These are phyloP conservation scores for Hippocampus guttulatus DNA, from an alignment of 2,113 vertebrate genomes.

Conservation along the genomic window DNA sequence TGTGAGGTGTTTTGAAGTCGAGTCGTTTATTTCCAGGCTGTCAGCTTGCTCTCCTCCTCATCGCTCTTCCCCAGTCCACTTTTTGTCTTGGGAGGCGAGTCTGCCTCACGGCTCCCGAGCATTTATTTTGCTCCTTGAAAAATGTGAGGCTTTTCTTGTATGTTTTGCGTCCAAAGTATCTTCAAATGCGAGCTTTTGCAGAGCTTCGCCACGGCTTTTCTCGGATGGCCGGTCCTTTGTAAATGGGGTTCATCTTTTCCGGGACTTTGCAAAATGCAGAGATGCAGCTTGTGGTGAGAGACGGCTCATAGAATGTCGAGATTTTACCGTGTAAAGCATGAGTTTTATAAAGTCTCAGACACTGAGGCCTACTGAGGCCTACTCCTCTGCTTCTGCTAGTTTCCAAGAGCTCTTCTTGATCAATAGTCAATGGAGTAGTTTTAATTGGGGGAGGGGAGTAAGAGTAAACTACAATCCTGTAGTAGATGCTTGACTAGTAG, in stretches of 20 bases:
- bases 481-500: too few relatives aligned
- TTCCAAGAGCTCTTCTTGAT: background rate
- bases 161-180: conserved; percentile 28
- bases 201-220: conserved; percentile 43
- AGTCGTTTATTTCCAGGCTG: conserved; percentile 66
- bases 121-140: conserved; percentile 46
- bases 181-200: conserved; percentile 59
- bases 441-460: too few relatives aligned
- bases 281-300: conserved; percentile 30
- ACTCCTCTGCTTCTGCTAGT: background rate
- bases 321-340: background rate
- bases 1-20: conserved; percentile 66
- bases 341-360: background rate
- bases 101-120: conserved; percentile 17
- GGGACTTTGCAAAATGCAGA: conserved; percentile 50
- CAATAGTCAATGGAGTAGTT: too few relatives aligned
- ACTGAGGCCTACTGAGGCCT: too few relatives aligned
- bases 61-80: conserved; percentile 15
- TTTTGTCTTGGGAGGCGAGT: conserved; percentile 23
- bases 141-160: conserved; percentile 22
- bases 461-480: too few relatives aligned
- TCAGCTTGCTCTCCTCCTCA: conserved; percentile 38
- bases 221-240: conserved; percentile 45
- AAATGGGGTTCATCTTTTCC: conserved; percentile 51
- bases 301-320: conserved; percentile 19